Percentiles rank a stretch among this genome's conserved stretches.
phyloP scores from a whole-genome alignment of 2,113 vertebrate species.

The Circaetus cinerascens region DNA sequence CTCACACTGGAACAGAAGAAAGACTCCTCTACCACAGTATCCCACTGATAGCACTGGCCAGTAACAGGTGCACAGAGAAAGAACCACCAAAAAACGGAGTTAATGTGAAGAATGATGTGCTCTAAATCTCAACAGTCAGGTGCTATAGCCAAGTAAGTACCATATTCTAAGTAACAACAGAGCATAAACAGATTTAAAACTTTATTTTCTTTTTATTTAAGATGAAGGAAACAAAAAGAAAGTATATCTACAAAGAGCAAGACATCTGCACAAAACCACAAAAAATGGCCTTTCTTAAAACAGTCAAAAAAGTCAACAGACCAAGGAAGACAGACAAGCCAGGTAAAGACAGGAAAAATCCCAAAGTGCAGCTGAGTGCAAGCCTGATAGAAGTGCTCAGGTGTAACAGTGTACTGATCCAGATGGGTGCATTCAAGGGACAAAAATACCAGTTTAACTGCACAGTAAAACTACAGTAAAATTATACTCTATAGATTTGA shows the following conservation, averaged over 20 bases:
- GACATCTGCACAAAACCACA: not conserved
- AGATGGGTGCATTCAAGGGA: not conserved
- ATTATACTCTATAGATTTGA: not conserved
- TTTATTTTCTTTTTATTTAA: not conserved
- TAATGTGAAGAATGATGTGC: rapidly evolving
- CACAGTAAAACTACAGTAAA: not conserved
- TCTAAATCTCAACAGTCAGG: not conserved
- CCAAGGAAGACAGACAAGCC: not conserved
- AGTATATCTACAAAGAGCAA: not conserved
- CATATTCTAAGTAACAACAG: not conserved
- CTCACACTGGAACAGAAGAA: not conserved
- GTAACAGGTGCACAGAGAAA: not conserved
- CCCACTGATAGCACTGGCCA: not conserved
- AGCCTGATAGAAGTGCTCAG: not conserved
- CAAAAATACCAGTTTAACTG: not conserved
- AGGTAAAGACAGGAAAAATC: slow-evolving; percentile 23
- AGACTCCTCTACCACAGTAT: not conserved
- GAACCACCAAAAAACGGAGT: not conserved
- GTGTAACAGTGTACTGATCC: not conserved
- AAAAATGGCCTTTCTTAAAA: not conserved
- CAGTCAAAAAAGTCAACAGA: not conserved
- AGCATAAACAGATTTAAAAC: not conserved
- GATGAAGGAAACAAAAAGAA: not conserved
- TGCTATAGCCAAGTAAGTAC: not conserved
- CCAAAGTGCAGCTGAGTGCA: not conserved